Base-by-base conservation (phyloP, 2,797 vertebrate species). In the Pseudotriccus pelzelni region DNA sequence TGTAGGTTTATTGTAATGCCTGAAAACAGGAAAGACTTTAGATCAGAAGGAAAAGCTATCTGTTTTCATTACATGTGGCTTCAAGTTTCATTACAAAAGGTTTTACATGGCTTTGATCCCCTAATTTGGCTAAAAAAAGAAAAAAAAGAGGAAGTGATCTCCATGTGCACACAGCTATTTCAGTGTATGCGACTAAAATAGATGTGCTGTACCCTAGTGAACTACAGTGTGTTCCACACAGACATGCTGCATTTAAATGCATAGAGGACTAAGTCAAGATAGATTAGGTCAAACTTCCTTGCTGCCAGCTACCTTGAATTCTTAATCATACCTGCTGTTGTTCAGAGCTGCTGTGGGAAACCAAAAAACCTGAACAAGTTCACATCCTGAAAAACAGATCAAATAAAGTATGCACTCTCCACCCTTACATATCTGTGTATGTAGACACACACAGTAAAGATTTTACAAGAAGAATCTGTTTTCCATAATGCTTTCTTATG, bases 11-110 rank as follows among this genome's bases (percentile, higher is more conserved):
- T 91, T 94, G 93, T 88, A 95, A 94, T 88, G 93, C 78, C 67
- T 94, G 91, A 93, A 93, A 96, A 90, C 95, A 96, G 95, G 95
- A 97, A 94, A 91, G 91, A 90, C 87, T 94, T 96, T 84, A 96
- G 89, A 94, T 95, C 90, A 94, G 91, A 95, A 94, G 76, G 80
- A 91, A 93, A 94, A 94, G 63, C 93, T 96, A 94, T 97, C 93
- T 84, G 86, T 87, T 96, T 96, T 97, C 93, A 96, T 94, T 96
- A 96, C 67, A 95, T 37, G 44, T 88, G 94, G 95, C 80, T 94
- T 96, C 96, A 82, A 56, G 89, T 95, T 96, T 94, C 94, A 93
- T 94, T 97, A 93, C 67, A 74, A 88, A 91, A 93, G 70, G 60
- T 94, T 97, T 95, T 93, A 68, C 74, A 19, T 37, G 44, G 79